phyloP scores from a whole-genome alignment of 2,113 vertebrate genomes.

The Vidua macroura region DNA sequence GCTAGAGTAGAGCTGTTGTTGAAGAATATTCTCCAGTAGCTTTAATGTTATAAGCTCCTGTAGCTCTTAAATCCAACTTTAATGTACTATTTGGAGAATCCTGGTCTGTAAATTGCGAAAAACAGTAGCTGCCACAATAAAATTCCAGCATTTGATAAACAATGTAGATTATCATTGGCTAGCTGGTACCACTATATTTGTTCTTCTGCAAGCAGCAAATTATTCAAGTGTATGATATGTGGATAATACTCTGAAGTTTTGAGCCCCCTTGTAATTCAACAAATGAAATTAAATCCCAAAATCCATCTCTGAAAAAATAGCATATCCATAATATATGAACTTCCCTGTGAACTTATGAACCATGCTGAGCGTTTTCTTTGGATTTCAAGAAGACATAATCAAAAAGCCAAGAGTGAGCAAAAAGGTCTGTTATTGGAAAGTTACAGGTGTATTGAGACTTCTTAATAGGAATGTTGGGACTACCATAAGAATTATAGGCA shows the following conservation, averaged over 20 bases:
- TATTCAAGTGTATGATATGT: background rate
- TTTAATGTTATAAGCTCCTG: background rate
- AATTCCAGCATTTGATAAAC: background rate
- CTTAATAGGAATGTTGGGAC: background rate
- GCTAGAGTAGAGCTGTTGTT: background rate
- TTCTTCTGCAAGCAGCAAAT: background rate
- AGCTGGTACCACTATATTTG: background rate
- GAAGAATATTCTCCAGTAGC: background rate
- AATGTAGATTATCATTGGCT: background rate
- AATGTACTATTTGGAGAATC: background rate
- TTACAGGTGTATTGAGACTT: background rate
- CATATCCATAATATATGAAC: background rate
- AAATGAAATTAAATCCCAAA: background rate
- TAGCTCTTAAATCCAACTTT: slow-evolving; percentile 3
- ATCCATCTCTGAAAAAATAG: background rate
- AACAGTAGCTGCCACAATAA: background rate
- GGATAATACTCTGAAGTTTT: background rate
- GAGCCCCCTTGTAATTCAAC: background rate
- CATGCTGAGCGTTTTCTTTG: background rate
- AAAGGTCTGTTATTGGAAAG: background rate
- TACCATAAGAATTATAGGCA: background rate
- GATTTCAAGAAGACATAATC: background rate
- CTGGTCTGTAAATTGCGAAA: background rate
- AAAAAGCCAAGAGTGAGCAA: background rate
- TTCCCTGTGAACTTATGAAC: background rate